Conservation (phyloP, 2,113 vertebrate species). For the Pardalotus punctatus region DNA sequence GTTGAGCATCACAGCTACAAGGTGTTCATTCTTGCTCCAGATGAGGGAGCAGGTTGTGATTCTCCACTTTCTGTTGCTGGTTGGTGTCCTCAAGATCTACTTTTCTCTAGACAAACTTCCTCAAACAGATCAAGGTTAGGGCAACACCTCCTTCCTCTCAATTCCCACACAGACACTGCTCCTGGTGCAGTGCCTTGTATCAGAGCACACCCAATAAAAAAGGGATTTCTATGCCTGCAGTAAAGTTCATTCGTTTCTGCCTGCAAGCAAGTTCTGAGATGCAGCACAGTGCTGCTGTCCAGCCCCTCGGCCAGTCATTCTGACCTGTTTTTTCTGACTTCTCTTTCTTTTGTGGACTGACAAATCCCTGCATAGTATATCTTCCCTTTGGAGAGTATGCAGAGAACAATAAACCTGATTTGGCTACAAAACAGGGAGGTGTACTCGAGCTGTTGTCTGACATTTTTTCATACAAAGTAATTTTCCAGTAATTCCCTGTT, state of each 20-base stretch:
- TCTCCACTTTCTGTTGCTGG: background rate
- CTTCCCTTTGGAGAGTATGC: background rate
- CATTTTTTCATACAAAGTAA: background rate
- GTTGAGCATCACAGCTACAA: background rate
- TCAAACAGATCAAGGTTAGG: background rate
- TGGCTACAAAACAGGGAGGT: background rate
- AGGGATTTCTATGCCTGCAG: background rate
- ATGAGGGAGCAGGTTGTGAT: background rate
- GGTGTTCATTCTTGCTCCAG: background rate
- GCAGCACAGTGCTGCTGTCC: background rate
- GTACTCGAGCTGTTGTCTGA: background rate
- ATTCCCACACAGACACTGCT: background rate
- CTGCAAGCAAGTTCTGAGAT: background rate
- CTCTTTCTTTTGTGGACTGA: background rate
- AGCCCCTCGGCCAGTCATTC: background rate
- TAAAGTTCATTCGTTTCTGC: background rate
- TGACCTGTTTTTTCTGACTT: background rate
- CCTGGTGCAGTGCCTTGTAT: background rate
- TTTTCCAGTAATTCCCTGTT: background rate
- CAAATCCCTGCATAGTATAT: background rate
- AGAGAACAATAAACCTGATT: background rate
- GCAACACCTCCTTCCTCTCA: background rate
- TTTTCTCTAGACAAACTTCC: background rate
- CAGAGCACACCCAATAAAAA: background rate
- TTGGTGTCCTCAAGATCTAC: background rate